Base-by-base conservation (phyloP, 2,888 invertebrate genomes). In the Acleris laterana region DNA sequence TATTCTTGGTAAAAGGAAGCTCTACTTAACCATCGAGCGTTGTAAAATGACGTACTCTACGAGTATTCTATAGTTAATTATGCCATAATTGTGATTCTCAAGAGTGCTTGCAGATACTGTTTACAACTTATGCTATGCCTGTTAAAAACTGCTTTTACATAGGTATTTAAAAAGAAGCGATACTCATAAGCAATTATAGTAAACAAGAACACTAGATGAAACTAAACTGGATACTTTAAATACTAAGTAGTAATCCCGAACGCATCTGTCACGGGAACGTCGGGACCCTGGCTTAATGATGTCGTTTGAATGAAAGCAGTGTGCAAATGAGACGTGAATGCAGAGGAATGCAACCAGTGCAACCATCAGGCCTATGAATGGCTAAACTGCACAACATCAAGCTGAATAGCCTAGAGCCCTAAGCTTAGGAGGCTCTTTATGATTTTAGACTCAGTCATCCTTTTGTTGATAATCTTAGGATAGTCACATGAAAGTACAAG, bases 221-320 rank as follows among this genome's bases (percentile, higher is more conserved):
- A 63, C 19, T 53, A 17, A 53, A 13, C 13, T 13, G 13, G 16
- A 38, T 57, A 50, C 17, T 13, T 52, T 32, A 48, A 58, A 59
- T 20, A 59, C 55, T 13, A 55, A 22, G 17, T 25, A 53, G 51
- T 53, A 58, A 58, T 63, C 59, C 50, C 22, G 55, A 55, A 28
- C 20, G 17, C 63, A 71, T 67, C 73, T 79, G 79, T 78, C 80
- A 77, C 76, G 65, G 38, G 38, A 65, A 69, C 71, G 71, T 73
- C 71, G 71, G 74, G 72, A 75, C 77, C 72, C 72, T 49, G 59
- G 75, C 76, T 82, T 64, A 83, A 87, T 82, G 80, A 83, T 83
- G 81, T 78, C 80, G 80, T 82, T 81, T 81, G 77, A 86, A 82
- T 80, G 79, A 81, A 78, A 77, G 74, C 80, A 78, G 76, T 79